A percentile compares a stretch with the other conserved stretches of the same genome.
phyloP scores from a whole-genome alignment of 2,888 invertebrate species.

The Synergus laeviventris region DNA sequence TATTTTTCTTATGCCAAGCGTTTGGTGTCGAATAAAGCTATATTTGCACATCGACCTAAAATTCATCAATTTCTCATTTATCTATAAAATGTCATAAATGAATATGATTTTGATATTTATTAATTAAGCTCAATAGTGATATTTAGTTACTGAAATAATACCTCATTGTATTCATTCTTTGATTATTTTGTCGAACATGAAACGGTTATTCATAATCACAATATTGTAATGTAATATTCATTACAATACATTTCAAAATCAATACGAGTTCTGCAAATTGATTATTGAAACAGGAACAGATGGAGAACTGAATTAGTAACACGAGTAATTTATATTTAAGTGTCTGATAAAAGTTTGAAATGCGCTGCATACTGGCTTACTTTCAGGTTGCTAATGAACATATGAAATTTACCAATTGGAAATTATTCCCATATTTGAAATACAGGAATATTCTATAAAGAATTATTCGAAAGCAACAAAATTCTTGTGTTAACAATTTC shows the following conservation, averaged over 20 bases:
- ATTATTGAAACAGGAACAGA: conserved; percentile 26
- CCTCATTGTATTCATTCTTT: background rate
- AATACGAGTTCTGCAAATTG: conserved; percentile 32
- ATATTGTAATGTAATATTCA: conserved; percentile 8
- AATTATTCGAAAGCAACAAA: background rate
- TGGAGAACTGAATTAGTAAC: conserved; percentile 12
- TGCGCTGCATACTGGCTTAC: conserved; percentile 4
- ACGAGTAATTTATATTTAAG: conserved; percentile 24
- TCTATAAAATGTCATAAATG: background rate
- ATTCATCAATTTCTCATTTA: background rate
- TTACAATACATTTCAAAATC: conserved; percentile 26
- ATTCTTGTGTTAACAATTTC: conserved; percentile 2
- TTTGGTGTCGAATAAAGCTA: background rate
- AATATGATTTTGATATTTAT: background rate
- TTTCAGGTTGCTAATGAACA: background rate
- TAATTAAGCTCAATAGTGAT: background rate
- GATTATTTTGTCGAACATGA: conserved; percentile 18
- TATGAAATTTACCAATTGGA: no score
- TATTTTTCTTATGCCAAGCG: background rate
- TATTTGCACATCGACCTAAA: background rate
- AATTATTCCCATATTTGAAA: no score
- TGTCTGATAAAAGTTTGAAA: conserved; percentile 10
- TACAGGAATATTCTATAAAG: no score
- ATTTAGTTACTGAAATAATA: conserved; percentile 14
- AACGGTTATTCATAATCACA: conserved; percentile 28